Percentiles rank a stretch among this genome's conserved stretches.
phyloP scores from a whole-genome alignment of 2,113 vertebrate species.

The Capreolus pygargus region DNA sequence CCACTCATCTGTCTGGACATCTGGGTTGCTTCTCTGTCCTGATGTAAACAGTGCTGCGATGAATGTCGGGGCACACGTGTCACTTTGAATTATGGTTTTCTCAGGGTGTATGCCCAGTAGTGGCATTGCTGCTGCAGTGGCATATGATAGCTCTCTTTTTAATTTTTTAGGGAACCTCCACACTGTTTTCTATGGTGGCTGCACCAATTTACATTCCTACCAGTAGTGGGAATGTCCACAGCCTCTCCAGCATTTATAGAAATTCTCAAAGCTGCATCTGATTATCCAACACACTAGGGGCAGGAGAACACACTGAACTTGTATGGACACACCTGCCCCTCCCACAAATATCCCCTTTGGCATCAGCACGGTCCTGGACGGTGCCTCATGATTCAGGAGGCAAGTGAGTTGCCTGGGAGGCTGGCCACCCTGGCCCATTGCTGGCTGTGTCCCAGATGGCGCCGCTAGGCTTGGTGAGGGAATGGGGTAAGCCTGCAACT shows the following conservation, averaged over 20 bases:
- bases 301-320: not conserved
- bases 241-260: not conserved
- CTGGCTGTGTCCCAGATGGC: not conserved
- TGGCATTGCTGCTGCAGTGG: not conserved
- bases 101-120: not conserved
- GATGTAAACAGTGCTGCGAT: not conserved
- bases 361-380: not conserved
- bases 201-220: not conserved
- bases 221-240: not conserved
- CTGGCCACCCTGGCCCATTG: too few relatives aligned
- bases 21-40: not conserved
- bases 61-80: not conserved
- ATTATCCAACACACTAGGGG: not conserved
- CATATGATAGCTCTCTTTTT: not conserved
- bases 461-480: not conserved
- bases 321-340: not conserved
- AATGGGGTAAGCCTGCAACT: fast-evolving
- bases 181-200: not conserved
- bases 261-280: not conserved
- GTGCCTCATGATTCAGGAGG: not conserved
- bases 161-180: not conserved
- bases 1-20: not conserved
- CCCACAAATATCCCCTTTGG: not conserved
- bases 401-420: too few relatives aligned
- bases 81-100: not conserved